Evolutionary conservation across 53 echinoderm and acorn worm species (phyloP), one percentile per base, ranked within the genome.

Genomic region (Temnopleurus reevesii): DNA sequence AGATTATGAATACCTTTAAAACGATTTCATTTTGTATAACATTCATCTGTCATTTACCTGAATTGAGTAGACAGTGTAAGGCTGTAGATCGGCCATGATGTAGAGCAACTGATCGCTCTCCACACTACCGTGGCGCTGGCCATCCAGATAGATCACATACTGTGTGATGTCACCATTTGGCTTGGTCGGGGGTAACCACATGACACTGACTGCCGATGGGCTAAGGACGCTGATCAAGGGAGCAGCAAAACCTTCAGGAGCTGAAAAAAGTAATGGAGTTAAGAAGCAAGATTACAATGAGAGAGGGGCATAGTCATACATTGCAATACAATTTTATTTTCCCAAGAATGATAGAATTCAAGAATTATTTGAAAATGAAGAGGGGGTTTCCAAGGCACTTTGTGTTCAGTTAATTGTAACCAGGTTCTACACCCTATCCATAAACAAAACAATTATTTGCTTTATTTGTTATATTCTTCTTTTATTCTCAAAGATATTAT

Each of bases 21-120:
- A n/a, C n/a, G n/a, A n/a, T n/a, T n/a, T n/a, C n/a, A n/a, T n/a
- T n/a, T n/a, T n/a, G n/a, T n/a, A n/a, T n/a, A n/a, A n/a, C n/a
- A n/a, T n/a, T n/a, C n/a, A n/a, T n/a, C n/a, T 63, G 63, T 33
- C 15, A 29, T 77, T 41, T 45, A 99, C 99, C 96, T 99, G 96
- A 21, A 99, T 94, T 17, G 91, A 77, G 90, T 99, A 99, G 51
- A 99, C 87, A 59, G 95, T 99, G 59, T 96, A 99, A 28, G 99
- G 99, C 76, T 93, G 91, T 15, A 99, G 91, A 29, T 92, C 83
- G 31, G 94, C 80, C 45, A 99, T 47, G 77, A 96, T 91, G 59
- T 91, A 92, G 3, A 95, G 95, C 44, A 94, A 77, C 1, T 76
- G 90, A 4, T 89, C 53, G 30, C 89, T 21, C 15, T 88, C 79